Evolutionary conservation across 2,797 vertebrate species (phyloP).

Genomic region (Anas capensis): DNA sequence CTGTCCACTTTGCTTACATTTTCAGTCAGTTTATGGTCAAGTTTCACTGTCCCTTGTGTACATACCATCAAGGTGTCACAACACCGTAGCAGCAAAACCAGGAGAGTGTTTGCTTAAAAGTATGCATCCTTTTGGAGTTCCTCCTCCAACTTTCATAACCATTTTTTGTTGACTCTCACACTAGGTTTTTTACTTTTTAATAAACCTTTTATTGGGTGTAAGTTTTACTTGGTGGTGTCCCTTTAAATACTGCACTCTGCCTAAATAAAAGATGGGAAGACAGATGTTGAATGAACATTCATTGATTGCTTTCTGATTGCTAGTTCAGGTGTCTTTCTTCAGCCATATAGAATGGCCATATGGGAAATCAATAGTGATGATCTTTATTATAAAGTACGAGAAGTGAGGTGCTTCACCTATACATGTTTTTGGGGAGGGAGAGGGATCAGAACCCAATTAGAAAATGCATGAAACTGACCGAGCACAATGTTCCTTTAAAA

Average conservation of each 20-base stretch:
- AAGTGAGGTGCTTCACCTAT: neutral
- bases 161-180: fast-evolving
- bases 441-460: slow-evolving; percentile 43
- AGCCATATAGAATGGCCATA: slow-evolving; percentile 6
- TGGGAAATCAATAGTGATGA: slow-evolving; percentile 59
- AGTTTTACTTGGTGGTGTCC: neutral
- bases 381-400: slow-evolving; percentile 25
- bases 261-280: slow-evolving; percentile 17
- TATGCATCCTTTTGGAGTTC: neutral
- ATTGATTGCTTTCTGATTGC: slow-evolving; percentile 55
- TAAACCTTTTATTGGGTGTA: fast-evolving
- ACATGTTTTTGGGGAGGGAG: neutral
- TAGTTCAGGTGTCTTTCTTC: slow-evolving; percentile 42
- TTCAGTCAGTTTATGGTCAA: neutral
- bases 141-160: neutral
- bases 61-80: fast-evolving
- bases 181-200: neutral
- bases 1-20: neutral
- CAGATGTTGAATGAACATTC: slow-evolving; percentile 61
- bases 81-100: neutral
- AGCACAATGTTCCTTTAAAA: neutral
- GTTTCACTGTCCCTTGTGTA: neutral
- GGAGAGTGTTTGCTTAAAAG: neutral
- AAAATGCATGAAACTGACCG: slow-evolving; percentile 1
- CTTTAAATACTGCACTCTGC: neutral